Evolutionary conservation across 2,888 invertebrate species (phyloP).

Genomic region (Scaptomyza tumidula): DNA sequence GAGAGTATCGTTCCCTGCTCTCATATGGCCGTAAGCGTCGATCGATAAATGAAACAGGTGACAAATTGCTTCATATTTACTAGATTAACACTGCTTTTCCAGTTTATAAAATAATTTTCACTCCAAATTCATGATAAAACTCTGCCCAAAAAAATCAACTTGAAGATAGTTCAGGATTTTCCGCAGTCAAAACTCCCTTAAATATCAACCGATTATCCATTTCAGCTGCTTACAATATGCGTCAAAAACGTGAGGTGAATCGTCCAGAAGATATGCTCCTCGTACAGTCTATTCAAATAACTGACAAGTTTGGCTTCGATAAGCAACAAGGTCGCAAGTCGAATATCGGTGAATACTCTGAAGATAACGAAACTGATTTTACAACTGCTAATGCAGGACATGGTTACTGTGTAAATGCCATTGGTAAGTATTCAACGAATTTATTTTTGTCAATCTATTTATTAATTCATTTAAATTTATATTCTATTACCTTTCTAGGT

Average conservation of each 20-base stretch:
- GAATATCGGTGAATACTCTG: conserved; percentile 84
- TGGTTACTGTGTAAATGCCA: conserved; percentile 84
- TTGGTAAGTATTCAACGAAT: conserved; percentile 78
- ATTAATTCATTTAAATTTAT: too few relatives aligned
- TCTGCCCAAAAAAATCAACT: too few relatives aligned
- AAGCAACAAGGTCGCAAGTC: conserved; percentile 85
- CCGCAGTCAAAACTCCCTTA: too few relatives aligned
- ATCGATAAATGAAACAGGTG: conserved; percentile 86
- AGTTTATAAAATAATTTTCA: too few relatives aligned
- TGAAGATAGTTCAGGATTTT: too few relatives aligned
- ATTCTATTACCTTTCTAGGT: conserved; percentile 32
- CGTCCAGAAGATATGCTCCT: conserved; percentile 92
- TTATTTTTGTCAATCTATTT: neutral
- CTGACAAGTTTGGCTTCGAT: conserved; percentile 95
- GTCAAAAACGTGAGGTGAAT: conserved; percentile 75
- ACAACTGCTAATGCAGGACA: conserved; percentile 87
- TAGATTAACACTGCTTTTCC: too few relatives aligned
- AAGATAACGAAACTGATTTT: conserved; percentile 89
- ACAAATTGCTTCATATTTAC: too few relatives aligned
- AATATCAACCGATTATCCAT: too few relatives aligned
- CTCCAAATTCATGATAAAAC: too few relatives aligned
- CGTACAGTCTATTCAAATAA: conserved; percentile 96
- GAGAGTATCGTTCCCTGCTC: conserved; percentile 91
- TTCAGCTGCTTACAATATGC: conserved; percentile 30
- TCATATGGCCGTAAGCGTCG: conserved; percentile 92